Conservation (phyloP, 2,888 invertebrate genomes). For the Rapana venosa region DNA sequence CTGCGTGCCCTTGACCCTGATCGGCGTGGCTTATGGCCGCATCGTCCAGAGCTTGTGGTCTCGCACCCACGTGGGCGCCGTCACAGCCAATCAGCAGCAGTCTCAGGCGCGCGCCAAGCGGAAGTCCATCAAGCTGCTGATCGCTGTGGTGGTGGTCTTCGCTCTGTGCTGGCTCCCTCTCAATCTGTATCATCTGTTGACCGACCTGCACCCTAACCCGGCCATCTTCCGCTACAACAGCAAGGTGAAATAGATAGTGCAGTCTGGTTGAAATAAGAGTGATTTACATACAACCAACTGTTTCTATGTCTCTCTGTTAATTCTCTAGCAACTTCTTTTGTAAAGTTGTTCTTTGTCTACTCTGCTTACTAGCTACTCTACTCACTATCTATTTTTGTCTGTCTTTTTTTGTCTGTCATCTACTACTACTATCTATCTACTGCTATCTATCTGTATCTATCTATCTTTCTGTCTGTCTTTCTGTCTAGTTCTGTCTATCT, state of each 20-base stretch:
- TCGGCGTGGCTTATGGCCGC: constrained; percentile 77
- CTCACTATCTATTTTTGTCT: not conserved
- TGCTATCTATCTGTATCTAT: too few relatives aligned
- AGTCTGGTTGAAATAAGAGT: not conserved
- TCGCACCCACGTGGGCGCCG: constrained; percentile 76
- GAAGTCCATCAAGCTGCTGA: constrained; percentile 79
- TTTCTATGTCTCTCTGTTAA: not conserved
- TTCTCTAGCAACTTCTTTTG: too few relatives aligned
- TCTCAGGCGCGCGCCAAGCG: constrained; percentile 76
- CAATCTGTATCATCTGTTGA: constrained; percentile 78
- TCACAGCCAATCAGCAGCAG: constrained; percentile 77
- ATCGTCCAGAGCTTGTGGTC: constrained; percentile 75
- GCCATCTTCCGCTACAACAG: constrained; percentile 75
- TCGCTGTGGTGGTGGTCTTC: constrained; percentile 79
- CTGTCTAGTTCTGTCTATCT: too few relatives aligned
- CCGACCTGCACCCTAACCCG: constrained; percentile 73
- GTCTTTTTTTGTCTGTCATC: not conserved
- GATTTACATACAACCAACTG: too few relatives aligned
- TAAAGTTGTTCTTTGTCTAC: too few relatives aligned
- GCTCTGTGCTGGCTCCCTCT: constrained; percentile 80
- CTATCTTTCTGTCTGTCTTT: too few relatives aligned
- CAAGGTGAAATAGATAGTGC: not conserved
- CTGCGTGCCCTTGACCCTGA: constrained; percentile 77
- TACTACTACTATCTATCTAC: not conserved
- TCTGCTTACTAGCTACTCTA: too few relatives aligned